Evolutionary conservation across 23 tunicate species (phyloP).

Genomic region (Aplidium turbinatum): DNA sequence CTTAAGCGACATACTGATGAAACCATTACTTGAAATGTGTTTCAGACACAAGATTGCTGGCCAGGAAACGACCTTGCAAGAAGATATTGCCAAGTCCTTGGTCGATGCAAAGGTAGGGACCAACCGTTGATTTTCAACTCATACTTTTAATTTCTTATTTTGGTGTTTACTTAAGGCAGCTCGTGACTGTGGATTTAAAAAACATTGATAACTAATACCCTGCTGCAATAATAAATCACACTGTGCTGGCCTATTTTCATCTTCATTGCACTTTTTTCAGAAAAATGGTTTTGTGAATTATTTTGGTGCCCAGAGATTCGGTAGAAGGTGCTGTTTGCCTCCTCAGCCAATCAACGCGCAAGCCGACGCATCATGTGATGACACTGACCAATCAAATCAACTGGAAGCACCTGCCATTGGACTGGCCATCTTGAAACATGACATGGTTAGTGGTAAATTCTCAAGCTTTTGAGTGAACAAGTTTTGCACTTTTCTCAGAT

Average conservation of each 20-base stretch:
- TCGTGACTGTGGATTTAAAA: too few relatives aligned
- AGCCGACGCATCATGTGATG: background rate
- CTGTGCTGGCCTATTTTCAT: background rate
- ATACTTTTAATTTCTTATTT: too few relatives aligned
- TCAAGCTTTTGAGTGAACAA: background rate
- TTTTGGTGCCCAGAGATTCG: slow-evolving; percentile 79
- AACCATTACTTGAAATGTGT: too few relatives aligned
- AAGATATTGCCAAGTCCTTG: too few relatives aligned
- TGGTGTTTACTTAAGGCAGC: too few relatives aligned
- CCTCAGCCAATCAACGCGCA: background rate
- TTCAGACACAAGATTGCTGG: too few relatives aligned
- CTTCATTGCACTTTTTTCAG: slow-evolving; percentile 9
- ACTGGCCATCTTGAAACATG: slow-evolving; percentile 41
- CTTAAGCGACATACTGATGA: too few relatives aligned
- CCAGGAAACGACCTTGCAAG: too few relatives aligned
- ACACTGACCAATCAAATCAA: background rate
- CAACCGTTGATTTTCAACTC: too few relatives aligned
- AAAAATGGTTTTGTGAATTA: slow-evolving; percentile 63
- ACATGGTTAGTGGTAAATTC: slow-evolving; percentile 24
- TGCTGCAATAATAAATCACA: background rate
- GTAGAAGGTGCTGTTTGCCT: background rate
- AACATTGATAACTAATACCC: too few relatives aligned
- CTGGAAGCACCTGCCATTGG: slow-evolving; percentile 63
- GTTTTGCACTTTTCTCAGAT: too few relatives aligned
- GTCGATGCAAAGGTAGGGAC: too few relatives aligned